A percentile compares a stretch with the other conserved stretches of the same genome.
phyloP scores from a whole-genome alignment of 2,888 invertebrate species.

The Gastracanthus pulcherrimus region DNA sequence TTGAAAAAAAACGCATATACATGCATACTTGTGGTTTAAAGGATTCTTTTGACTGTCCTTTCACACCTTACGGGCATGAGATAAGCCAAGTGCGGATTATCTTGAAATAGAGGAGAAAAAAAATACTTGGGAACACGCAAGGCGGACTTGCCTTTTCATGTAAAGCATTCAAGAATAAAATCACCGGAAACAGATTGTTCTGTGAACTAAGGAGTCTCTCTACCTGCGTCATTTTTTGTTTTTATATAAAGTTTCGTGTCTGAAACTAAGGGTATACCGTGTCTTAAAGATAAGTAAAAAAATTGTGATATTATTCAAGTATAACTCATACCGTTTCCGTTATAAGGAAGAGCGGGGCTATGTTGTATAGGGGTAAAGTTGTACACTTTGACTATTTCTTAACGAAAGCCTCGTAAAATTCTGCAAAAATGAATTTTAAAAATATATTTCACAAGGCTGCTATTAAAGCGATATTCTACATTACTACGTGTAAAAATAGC shows the following conservation, averaged over 20 bases:
- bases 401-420: no score
- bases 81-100: conserved; percentile 9
- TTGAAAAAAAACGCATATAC: background rate
- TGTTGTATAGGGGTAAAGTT: no score
- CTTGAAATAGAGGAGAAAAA: background rate
- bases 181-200: conserved; percentile 48
- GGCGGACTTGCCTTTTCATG: background rate
- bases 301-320: no score
- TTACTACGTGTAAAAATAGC: no score
- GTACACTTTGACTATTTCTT: no score
- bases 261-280: no score
- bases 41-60: background rate
- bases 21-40: background rate
- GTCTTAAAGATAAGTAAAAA: no score
- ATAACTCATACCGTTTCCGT: no score
- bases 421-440: no score
- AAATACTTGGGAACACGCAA: conserved; percentile 4
- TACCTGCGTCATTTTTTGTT: conserved; percentile 18
- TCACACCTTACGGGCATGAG: background rate
- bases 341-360: no score
- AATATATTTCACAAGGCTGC: no score
- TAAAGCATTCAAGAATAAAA: conserved; percentile 25
- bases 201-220: background rate
- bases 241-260: background rate
- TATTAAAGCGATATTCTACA: no score